Percentiles rank a stretch among this genome's conserved stretches.
Evolutionary conservation across 2,888 invertebrate species (phyloP).

Genomic region (Phrixothrix hirtus): DNA sequence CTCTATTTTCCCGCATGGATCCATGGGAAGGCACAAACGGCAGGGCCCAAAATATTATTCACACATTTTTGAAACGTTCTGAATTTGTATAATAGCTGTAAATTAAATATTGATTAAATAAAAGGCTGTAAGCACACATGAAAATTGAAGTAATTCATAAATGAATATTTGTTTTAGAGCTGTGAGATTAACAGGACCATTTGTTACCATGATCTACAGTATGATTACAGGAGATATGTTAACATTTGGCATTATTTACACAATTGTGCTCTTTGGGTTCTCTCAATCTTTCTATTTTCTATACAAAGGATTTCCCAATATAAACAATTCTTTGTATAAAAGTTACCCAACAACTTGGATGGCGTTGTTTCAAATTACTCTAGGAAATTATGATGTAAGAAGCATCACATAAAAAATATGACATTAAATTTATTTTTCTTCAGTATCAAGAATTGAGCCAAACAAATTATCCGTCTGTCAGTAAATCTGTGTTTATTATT

Average conservation of each 20-base stretch:
- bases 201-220: slow-evolving; percentile 99
- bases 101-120: too few relatives aligned
- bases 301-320: slow-evolving; percentile 86
- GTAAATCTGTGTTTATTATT: slow-evolving; percentile 94
- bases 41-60: too few relatives aligned
- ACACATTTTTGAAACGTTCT: too few relatives aligned
- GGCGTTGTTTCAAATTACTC: slow-evolving; percentile 95
- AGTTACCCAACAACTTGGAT: slow-evolving; percentile 94
- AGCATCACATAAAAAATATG: too few relatives aligned
- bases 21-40: too few relatives aligned
- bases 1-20: too few relatives aligned
- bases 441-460: slow-evolving; percentile 91
- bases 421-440: too few relatives aligned
- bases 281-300: slow-evolving; percentile 95
- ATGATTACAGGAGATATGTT: slow-evolving; percentile 99
- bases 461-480: slow-evolving; percentile 88
- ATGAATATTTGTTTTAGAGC: too few relatives aligned
- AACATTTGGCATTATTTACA: slow-evolving; percentile 96
- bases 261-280: slow-evolving; percentile 92
- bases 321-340: slow-evolving; percentile 78
- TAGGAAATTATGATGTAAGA: slow-evolving; percentile 96
- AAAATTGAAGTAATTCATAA: slow-evolving; percentile 31
- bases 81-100: too few relatives aligned
- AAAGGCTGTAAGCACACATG: too few relatives aligned
- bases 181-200: slow-evolving; percentile 93